Evolutionary conservation across 2,888 invertebrate species (phyloP), one percentile per base, ranked within the genome.

Genomic region (Yponomeuta cagnagella): DNA sequence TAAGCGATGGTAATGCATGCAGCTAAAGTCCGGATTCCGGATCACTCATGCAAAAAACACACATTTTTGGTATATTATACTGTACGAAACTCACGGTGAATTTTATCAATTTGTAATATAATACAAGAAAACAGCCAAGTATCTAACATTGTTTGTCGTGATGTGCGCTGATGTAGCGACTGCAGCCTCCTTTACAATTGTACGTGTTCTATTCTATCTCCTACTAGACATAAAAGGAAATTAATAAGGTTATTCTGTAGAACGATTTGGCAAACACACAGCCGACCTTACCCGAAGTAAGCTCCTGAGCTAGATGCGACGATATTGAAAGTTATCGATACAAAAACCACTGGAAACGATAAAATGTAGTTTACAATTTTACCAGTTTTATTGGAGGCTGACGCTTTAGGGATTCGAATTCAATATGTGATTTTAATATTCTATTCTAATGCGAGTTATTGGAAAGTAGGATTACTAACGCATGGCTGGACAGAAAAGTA

Each of bases 301-400:
- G 81, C 84, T 80, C 74, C 75, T 63, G 77, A 85, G 83, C 84
- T 83, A 80, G 84, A 85, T 80, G 80, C 73, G 77, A 74, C 81
- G 83, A 85, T 88, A 90, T 90, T 89, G 89, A 90, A 90, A 86
- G 80, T 82, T 88, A 89, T 87, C 85, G 87, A 86, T 88, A 86
- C 79, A 79, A 77, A 81, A 87, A 87, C 81, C 80, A 78, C 52
- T 58, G 52, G 76, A 79, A 76, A 80, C 75, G 76, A 76, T 82
- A 78, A 65, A 65, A 33, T 65, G 30, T 30, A 33, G 65, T 65
- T 33, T 65, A 65, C 65, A 65, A 58, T 58, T 58, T 58, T 58
- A 58, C 15, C 15, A 15, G 52, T 58, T 58, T 58, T 58, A 58
- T 58, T 58, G 43, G 8, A 58, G 12, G 3, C 52, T 58, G 3